phyloP scores from a whole-genome alignment of 1,140 invertebrate species.

The Drosophila mayri region DNA sequence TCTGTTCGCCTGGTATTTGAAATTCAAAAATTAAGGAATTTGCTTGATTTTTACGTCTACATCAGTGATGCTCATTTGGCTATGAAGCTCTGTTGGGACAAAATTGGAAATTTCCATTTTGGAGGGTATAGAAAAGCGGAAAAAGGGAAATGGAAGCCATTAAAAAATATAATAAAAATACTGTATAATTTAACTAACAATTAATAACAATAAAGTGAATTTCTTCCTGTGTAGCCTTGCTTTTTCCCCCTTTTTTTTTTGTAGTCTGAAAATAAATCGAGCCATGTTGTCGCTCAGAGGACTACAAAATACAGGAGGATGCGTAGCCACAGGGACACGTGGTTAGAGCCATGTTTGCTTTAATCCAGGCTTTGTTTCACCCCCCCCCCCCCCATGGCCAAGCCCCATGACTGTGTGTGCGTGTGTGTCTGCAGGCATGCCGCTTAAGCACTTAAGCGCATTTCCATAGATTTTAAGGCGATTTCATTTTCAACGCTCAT shows the following conservation, averaged over 20 bases:
- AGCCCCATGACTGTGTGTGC: background rate
- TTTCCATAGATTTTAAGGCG: conserved; percentile 76
- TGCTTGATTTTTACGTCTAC: too few relatives aligned
- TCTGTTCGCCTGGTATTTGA: too few relatives aligned
- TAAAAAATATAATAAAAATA: too few relatives aligned
- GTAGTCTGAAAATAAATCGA: conserved; percentile 57
- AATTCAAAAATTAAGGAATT: too few relatives aligned
- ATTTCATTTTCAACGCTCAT: conserved; percentile 66
- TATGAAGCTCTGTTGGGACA: too few relatives aligned
- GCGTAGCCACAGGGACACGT: conserved; percentile 55
- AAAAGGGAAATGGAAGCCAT: too few relatives aligned
- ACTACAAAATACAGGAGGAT: conserved; percentile 32
- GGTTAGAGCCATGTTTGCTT: conserved; percentile 62
- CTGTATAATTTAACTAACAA: too few relatives aligned
- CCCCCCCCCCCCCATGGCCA: background rate
- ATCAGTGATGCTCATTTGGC: too few relatives aligned
- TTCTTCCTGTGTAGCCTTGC: background rate
- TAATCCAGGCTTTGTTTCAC: conserved; percentile 46
- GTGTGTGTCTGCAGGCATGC: conserved; percentile 15
- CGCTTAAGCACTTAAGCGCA: conserved; percentile 71
- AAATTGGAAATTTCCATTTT: too few relatives aligned
- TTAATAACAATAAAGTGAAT: too few relatives aligned
- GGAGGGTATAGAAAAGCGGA: too few relatives aligned
- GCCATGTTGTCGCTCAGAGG: conserved; percentile 22
- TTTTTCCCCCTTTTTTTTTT: conserved; percentile 2